Evolutionary conservation across 1,140 invertebrate genomes (phyloP).

Genomic region (Papilio glaucus): DNA sequence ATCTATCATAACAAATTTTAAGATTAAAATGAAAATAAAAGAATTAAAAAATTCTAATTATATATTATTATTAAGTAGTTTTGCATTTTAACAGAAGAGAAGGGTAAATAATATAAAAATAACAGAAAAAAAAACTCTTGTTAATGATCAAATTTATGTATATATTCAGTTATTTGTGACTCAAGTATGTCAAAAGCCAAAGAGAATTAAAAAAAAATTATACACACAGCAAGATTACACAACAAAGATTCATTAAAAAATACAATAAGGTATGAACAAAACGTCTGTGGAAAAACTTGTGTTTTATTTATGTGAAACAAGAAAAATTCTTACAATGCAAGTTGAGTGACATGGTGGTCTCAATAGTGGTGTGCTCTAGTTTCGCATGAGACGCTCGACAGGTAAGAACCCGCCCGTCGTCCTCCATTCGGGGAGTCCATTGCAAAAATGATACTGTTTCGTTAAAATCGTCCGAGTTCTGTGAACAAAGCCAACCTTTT

Average conservation of each 20-base stretch:
- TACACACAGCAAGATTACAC: conserved; percentile 8
- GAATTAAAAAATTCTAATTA: too few species aligned
- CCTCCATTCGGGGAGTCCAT: conserved; percentile 88
- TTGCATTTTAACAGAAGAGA: too few species aligned
- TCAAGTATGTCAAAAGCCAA: conserved; percentile 22
- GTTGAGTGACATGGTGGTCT: conserved; percentile 92
- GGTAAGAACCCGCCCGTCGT: conserved; percentile 89
- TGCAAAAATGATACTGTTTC: conserved; percentile 90
- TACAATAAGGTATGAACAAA: conserved; percentile 3
- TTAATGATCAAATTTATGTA: too few species aligned
- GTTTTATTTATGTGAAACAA: conserved; percentile 28
- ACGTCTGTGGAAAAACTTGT: conserved; percentile 22
- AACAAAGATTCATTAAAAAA: conserved; percentile 13
- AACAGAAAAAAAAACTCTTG: too few species aligned
- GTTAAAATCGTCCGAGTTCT: conserved; percentile 92
- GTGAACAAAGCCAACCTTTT: conserved; percentile 46
- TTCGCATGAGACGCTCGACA: conserved; percentile 86
- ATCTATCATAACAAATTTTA: too few species aligned
- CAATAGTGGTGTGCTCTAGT: conserved; percentile 88
- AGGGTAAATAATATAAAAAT: too few species aligned
- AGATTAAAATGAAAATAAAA: too few species aligned
- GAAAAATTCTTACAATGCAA: conserved; percentile 90
- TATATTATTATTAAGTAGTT: too few species aligned
- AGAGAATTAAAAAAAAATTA: background rate
- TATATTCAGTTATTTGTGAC: too few species aligned